Base-by-base conservation (phyloP, 2,113 vertebrate species). In the Dromas ardeola region DNA sequence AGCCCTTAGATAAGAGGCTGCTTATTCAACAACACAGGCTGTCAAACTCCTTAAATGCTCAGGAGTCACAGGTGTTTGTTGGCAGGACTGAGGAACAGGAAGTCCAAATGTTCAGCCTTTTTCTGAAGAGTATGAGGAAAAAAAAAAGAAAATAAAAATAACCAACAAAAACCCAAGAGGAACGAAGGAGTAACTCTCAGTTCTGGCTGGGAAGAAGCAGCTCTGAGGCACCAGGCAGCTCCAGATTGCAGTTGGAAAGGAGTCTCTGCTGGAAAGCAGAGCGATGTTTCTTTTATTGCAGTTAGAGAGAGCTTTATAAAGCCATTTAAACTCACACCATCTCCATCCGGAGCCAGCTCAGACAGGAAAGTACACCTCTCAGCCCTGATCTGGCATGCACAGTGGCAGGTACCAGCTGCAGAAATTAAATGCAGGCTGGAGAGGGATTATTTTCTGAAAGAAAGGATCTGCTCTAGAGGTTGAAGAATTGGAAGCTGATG, bases 381-480 rank as follows among this genome's bases (percentile, higher is more conserved):
- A 86, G 43, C 49, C 50, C 81, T 78, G 36, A 79, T 52, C 63
- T 40, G 79, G n/a, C 58, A 73, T 27, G 38, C 25, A 3, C 6
- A 21, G 81, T 36, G 55, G 45, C 62, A 91, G 38, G 74, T 77
- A 80, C 23, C 85, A 80, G 62, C 38, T 86, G 30, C 67, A 79
- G 89, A 49, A 32, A 13, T 47, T 73, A 73, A 95, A 76, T 47
- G 17, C 22, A 55, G n/a, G 49, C 49, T 93, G 58, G 50, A 50
- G 62, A 88, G 23, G 55, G 74, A 91, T 89, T 92, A 61, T 91
- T 94, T 90, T 67, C 67, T 90, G 67, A 94, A 95, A 83, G 62
- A 58, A 95, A 45, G 22, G 42, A 43, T 80, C 74, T 81, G 47
- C 50, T 88, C 10, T 77, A 26, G 63, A 83, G 15, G n/a, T 25